Percentiles rank a stretch among this genome's conserved stretches.
phyloP scores from a whole-genome alignment of 2,888 invertebrate species.

The Apotomis capreana region DNA sequence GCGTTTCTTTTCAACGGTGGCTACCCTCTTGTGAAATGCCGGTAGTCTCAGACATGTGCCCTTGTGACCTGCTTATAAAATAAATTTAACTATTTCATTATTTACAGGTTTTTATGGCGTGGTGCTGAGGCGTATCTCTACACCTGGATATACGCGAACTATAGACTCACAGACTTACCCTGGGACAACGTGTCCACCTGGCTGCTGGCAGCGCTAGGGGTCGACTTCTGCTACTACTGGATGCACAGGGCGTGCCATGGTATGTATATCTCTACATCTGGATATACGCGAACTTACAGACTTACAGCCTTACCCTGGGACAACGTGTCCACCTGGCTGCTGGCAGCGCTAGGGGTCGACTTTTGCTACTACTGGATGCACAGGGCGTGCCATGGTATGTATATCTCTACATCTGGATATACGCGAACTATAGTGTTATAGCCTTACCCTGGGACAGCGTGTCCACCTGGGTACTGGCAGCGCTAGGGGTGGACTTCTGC shows the following conservation, averaged over 20 bases:
- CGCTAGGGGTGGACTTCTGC: conserved; percentile 89
- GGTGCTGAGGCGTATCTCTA: conserved; percentile 86
- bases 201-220: conserved; percentile 88
- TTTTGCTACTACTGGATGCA: conserved; percentile 94
- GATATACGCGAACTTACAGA: conserved; percentile 88
- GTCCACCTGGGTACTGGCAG: conserved; percentile 89
- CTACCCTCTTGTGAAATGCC: no score
- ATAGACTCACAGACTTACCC: conserved; percentile 84
- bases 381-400: conserved; percentile 82
- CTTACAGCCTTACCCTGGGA: conserved; percentile 88
- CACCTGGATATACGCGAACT: conserved; percentile 88
- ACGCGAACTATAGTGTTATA: conserved; percentile 85
- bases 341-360: conserved; percentile 89
- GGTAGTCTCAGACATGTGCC: no score
- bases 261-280: conserved; percentile 82
- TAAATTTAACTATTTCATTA: neutral
- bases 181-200: conserved; percentile 90
- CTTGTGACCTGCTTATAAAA: no score
- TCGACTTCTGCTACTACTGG: conserved; percentile 93
- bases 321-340: conserved; percentile 87
- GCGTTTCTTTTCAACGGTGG: no score
- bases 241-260: conserved; percentile 87
- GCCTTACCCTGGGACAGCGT: conserved; percentile 89
- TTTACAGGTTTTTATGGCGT: conserved; percentile 82
- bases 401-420: conserved; percentile 86